Evolutionary conservation across 2,888 invertebrate genomes (phyloP).

Genomic region (Lepidonotus clava): DNA sequence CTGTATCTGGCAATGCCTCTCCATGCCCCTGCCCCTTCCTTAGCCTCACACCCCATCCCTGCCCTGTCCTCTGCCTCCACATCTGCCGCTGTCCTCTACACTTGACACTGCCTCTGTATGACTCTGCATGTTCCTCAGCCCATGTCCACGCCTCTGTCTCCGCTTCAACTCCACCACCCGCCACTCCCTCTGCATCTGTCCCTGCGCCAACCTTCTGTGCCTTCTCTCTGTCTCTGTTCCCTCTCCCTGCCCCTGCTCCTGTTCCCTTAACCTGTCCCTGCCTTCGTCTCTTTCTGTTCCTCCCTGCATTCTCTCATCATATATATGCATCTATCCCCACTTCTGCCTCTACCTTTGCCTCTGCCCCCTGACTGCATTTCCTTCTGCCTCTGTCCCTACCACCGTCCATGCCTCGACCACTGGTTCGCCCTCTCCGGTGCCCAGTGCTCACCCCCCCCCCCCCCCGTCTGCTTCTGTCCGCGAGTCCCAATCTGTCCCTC

Average conservation of each 20-base stretch:
- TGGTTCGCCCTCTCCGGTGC: too few species aligned
- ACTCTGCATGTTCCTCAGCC: too few species aligned
- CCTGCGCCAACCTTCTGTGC: not conserved
- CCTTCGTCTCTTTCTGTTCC: not conserved
- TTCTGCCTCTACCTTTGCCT: too few species aligned
- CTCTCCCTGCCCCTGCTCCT: not conserved
- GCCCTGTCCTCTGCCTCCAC: not conserved
- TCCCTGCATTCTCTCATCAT: too few species aligned
- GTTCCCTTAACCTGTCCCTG: not conserved
- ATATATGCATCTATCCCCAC: too few species aligned
- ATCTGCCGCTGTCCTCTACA: not conserved
- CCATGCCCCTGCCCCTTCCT: not conserved
- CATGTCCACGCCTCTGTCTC: too few species aligned
- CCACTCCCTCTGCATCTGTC: not conserved
- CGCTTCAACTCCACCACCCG: not conserved
- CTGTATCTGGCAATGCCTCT: constrained; percentile 1
- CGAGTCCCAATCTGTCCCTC: too few species aligned
- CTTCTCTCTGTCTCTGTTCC: not conserved
- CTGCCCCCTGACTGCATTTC: too few species aligned
- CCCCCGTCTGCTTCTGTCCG: too few species aligned
- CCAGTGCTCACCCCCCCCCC: too few species aligned
- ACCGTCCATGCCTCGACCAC: too few species aligned
- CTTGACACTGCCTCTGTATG: not conserved
- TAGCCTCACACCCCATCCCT: not conserved
- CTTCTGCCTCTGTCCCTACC: too few species aligned